Conservation (phyloP, 2,113 vertebrate genomes). For the Sterrhoptilus dennistouni region DNA sequence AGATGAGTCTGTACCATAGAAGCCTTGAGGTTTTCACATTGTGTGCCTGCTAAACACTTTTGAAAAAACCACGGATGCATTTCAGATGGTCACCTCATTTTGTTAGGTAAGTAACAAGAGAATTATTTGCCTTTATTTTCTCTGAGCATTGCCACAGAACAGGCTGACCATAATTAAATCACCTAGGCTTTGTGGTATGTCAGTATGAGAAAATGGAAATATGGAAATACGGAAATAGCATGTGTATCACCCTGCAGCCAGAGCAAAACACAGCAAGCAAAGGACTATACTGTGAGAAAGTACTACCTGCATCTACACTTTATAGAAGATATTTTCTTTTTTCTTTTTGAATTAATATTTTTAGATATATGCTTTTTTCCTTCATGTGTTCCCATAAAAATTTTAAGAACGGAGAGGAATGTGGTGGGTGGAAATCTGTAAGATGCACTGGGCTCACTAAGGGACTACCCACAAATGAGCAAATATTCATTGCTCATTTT, state of each 20-base stretch:
- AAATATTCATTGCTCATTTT: not conserved
- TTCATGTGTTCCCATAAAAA: not conserved
- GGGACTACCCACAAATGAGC: not conserved
- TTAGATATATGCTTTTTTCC: not conserved
- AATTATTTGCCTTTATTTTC: not conserved
- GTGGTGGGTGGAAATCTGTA: not conserved
- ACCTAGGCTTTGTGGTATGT: fast-evolving
- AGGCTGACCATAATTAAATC: not conserved
- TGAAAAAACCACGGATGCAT: not conserved
- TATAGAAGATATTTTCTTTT: not conserved
- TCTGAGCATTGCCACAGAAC: not conserved
- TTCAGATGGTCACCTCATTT: not conserved
- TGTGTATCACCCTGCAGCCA: not conserved
- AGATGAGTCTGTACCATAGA: not conserved
- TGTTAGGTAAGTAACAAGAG: not conserved
- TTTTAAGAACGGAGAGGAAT: not conserved
- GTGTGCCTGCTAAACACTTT: not conserved
- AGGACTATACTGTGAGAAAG: not conserved
- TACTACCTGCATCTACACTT: not conserved
- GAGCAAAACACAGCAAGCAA: not conserved
- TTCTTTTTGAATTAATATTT: not conserved
- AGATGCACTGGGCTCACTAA: not conserved
- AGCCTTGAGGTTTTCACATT: not conserved
- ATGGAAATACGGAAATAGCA: not conserved
- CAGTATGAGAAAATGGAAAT: not conserved